phyloP scores from a whole-genome alignment of 2,113 vertebrate genomes.

The Lagopus leucura region DNA sequence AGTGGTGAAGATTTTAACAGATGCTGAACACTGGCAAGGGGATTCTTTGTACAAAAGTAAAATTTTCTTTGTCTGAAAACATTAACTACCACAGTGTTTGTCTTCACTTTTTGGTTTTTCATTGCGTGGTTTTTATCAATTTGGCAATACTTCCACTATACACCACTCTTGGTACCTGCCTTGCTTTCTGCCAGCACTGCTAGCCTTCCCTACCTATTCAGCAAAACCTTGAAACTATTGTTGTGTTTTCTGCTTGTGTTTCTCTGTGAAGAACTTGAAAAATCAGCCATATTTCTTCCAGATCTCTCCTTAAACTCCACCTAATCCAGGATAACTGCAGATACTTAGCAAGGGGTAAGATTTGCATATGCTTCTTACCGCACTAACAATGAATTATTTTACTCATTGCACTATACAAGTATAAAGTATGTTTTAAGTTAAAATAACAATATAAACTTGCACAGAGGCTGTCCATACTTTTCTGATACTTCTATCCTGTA shows the following conservation, averaged over 20 bases:
- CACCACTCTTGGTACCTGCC: neutral
- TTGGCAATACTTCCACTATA: neutral
- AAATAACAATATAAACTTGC: neutral
- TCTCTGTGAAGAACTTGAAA: neutral
- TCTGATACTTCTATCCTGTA: neutral
- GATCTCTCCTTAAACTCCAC: neutral
- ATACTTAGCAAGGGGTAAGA: neutral
- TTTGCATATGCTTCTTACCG: neutral
- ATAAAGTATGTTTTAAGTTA: neutral
- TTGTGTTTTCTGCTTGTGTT: neutral
- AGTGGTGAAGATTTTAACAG: conserved; percentile 52
- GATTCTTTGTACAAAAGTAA: neutral
- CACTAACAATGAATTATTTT: neutral
- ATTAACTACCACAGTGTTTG: neutral
- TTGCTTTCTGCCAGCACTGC: neutral
- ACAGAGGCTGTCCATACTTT: neutral
- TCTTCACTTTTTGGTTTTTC: neutral
- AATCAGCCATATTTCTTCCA: neutral
- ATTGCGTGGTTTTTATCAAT: neutral
- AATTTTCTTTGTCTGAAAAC: neutral
- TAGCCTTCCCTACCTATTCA: neutral
- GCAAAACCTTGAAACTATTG: neutral
- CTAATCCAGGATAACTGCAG: neutral
- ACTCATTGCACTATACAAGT: neutral
- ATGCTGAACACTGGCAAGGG: neutral